These are phyloP conservation scores for Agriopis leucophaearia DNA, from an alignment of 2,888 invertebrate genomes.

Conservation along the genomic window DNA sequence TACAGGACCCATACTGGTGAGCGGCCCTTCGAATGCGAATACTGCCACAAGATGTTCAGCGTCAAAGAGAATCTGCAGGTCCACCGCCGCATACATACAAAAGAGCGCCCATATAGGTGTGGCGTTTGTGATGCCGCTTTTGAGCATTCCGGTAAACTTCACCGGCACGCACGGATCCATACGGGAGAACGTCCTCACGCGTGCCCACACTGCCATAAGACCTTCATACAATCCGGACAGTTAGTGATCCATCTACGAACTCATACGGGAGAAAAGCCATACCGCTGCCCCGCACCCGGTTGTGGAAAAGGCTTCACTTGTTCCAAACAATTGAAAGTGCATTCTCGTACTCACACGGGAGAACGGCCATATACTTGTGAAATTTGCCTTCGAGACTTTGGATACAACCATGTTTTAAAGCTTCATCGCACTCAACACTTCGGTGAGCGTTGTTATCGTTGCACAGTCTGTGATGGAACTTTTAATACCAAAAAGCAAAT, in stretches of 20 bases:
- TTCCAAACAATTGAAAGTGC: slow-evolving; percentile 96
- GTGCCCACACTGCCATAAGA: slow-evolving; percentile 94
- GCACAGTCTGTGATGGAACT: slow-evolving; percentile 96
- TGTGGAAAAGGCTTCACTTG: slow-evolving; percentile 97
- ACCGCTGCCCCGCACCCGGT: slow-evolving; percentile 91
- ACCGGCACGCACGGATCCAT: slow-evolving; percentile 96
- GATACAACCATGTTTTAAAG: slow-evolving; percentile 96
- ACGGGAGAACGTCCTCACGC: slow-evolving; percentile 96
- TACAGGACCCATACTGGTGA: slow-evolving; percentile 97
- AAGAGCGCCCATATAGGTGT: slow-evolving; percentile 96
- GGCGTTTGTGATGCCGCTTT: slow-evolving; percentile 95
- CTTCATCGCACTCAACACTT: slow-evolving; percentile 96
- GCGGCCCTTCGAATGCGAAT: slow-evolving; percentile 96
- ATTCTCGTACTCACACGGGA: slow-evolving; percentile 96
- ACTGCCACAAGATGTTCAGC: slow-evolving; percentile 96
- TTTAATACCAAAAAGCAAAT: slow-evolving; percentile 96
- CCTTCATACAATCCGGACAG: slow-evolving; percentile 96
- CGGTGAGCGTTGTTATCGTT: slow-evolving; percentile 96
- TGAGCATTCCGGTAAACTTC: slow-evolving; percentile 95
- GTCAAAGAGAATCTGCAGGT: slow-evolving; percentile 97
- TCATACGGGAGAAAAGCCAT: slow-evolving; percentile 95
- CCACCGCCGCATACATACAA: slow-evolving; percentile 95
- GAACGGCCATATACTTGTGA: slow-evolving; percentile 97
- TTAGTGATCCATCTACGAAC: slow-evolving; percentile 96
- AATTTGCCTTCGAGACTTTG: slow-evolving; percentile 96